Conservation (phyloP, 2,797 vertebrate species). For the Oreortyx pictus region DNA sequence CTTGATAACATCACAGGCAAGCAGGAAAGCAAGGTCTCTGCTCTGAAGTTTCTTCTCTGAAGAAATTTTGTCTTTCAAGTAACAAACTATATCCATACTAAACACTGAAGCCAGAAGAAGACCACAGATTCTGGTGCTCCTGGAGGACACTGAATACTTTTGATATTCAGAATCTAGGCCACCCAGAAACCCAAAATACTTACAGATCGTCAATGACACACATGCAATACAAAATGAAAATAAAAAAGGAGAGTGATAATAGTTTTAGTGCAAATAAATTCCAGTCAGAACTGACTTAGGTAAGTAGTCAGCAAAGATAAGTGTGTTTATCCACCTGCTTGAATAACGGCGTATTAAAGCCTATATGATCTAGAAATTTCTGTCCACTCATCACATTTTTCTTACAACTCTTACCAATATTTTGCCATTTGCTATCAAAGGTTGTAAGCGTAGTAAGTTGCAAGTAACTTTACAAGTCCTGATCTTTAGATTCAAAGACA, state of each 20-base stretch:
- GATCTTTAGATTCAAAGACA: constrained; percentile 64
- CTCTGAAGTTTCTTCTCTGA: constrained; percentile 46
- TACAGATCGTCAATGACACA: neutral
- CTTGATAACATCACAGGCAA: constrained; percentile 60
- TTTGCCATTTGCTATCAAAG: neutral
- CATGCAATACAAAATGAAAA: neutral
- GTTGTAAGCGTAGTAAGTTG: neutral
- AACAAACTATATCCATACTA: neutral
- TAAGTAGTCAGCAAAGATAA: neutral
- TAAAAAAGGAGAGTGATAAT: neutral
- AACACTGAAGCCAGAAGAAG: neutral
- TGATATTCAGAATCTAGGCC: neutral
- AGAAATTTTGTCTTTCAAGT: constrained; percentile 2
- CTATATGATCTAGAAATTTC: neutral
- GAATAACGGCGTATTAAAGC: neutral
- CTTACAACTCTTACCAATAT: neutral
- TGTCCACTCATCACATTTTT: neutral
- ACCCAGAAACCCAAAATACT: neutral
- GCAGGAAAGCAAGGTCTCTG: constrained; percentile 15
- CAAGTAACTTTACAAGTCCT: neutral
- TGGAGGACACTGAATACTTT: neutral
- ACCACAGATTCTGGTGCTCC: neutral
- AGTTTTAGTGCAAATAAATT: neutral
- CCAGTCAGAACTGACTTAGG: neutral
- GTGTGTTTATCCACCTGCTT: neutral